phyloP scores from a whole-genome alignment of 1,140 invertebrate genomes.

The Choristoneura fumiferana region DNA sequence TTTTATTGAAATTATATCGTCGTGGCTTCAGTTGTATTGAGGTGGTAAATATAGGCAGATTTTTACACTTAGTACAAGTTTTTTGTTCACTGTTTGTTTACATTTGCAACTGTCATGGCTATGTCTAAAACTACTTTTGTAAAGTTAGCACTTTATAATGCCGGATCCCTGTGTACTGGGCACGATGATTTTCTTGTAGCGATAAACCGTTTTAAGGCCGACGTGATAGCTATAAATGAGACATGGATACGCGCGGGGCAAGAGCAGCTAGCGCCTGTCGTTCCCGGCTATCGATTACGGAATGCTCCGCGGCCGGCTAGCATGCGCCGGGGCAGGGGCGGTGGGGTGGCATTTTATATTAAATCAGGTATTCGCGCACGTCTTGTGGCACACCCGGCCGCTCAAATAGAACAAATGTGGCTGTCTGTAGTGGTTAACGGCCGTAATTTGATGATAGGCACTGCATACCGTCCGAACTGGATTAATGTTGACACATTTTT shows the following conservation, averaged over 20 bases:
- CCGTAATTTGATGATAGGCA: constrained; percentile 4
- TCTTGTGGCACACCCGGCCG: not conserved
- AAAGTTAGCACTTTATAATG: constrained; percentile 10
- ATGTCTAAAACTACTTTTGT: constrained; percentile 8
- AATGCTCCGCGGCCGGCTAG: constrained; percentile 2
- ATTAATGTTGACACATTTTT: constrained; percentile 18
- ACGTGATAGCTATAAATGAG: constrained; percentile 6
- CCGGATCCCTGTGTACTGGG: constrained; percentile 12
- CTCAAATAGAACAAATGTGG: constrained; percentile 15
- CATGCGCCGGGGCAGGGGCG: too few relatives aligned
- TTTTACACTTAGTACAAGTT: too few relatives aligned
- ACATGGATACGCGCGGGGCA: too few relatives aligned
- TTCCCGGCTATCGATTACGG: constrained; percentile 8
- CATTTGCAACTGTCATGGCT: too few relatives aligned
- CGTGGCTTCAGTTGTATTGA: too few relatives aligned
- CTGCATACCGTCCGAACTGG: constrained; percentile 19
- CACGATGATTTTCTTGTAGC: constrained; percentile 14
- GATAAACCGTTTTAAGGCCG: not conserved
- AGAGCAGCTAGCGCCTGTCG: too few relatives aligned
- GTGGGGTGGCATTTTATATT: too few relatives aligned
- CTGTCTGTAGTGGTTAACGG: not conserved
- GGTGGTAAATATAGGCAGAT: too few relatives aligned
- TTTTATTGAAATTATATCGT: too few relatives aligned
- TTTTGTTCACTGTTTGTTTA: too few relatives aligned
- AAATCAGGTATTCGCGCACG: too few relatives aligned